A percentile compares a stretch with the other conserved stretches of the same genome.
These are phyloP conservation scores for Cheiracanthium punctorium DNA, from an alignment of 2,888 invertebrate genomes.

Conservation along the genomic window DNA sequence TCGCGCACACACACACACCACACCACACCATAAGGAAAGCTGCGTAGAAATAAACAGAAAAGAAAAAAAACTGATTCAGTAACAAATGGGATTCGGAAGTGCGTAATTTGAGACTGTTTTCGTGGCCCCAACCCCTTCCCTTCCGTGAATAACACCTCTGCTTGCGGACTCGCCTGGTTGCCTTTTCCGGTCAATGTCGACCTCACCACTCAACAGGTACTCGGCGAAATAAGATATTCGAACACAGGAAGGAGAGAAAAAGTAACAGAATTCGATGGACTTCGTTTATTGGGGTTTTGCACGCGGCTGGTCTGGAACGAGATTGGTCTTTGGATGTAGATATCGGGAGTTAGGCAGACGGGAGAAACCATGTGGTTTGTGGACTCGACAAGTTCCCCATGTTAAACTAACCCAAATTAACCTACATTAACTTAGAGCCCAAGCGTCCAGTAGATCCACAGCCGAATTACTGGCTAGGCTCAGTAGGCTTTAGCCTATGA, in stretches of 20 bases:
- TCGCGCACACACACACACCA: not conserved
- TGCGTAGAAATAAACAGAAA: not conserved
- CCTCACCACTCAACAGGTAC: constrained; percentile 8
- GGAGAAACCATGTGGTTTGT: too few species aligned
- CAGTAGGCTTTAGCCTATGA: too few species aligned
- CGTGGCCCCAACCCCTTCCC: constrained; percentile 44
- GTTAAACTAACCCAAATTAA: too few species aligned
- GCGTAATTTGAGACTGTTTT: constrained; percentile 49
- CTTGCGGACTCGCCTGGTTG: constrained; percentile 23
- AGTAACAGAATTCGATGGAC: not conserved
- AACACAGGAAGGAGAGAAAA: not conserved
- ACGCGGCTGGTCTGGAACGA: not conserved
- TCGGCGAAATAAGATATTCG: constrained; percentile 15
- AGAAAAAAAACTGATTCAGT: too few species aligned
- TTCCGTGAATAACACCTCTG: not conserved
- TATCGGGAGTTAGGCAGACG: too few species aligned
- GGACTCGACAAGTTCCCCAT: too few species aligned
- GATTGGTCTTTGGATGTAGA: too few species aligned
- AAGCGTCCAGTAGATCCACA: too few species aligned
- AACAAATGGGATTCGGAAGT: constrained; percentile 67
- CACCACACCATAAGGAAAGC: constrained; percentile 1
- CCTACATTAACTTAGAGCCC: too few species aligned
- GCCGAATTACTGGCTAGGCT: too few species aligned
- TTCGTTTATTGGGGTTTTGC: not conserved
- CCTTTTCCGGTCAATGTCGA: constrained; percentile 55